These are phyloP conservation scores for Phylloscopus whistleri DNA, from an alignment of 2,113 vertebrate species.

Conservation along the genomic window DNA sequence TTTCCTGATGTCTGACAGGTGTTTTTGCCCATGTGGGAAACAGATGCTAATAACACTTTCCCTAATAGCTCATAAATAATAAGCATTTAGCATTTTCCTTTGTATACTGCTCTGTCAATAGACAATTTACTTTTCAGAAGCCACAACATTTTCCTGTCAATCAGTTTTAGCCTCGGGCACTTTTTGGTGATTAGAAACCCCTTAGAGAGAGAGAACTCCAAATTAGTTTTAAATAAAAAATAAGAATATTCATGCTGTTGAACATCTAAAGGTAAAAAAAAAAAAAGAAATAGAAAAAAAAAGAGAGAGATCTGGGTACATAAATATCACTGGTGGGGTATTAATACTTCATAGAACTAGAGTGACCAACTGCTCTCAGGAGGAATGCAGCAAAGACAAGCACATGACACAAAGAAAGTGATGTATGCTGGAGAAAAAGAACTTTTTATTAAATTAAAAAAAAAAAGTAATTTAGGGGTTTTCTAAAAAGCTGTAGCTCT, in stretches of 20 bases:
- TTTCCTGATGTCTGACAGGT: slow-evolving; percentile 80
- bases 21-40: slow-evolving; percentile 80
- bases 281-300: slow-evolving; percentile 55
- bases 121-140: slow-evolving; percentile 81
- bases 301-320: slow-evolving; percentile 70
- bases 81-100: slow-evolving; percentile 75
- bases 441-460: neutral
- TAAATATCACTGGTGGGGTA: slow-evolving; percentile 82
- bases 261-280: slow-evolving; percentile 95
- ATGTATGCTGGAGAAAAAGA: neutral
- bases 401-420: slow-evolving; percentile 37
- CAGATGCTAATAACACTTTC: slow-evolving; percentile 75
- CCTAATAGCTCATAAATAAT: slow-evolving; percentile 81
- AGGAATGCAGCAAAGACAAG: slow-evolving; percentile 32
- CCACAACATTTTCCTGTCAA: slow-evolving; percentile 91
- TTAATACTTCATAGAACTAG: slow-evolving; percentile 71
- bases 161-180: slow-evolving; percentile 89
- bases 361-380: slow-evolving; percentile 41
- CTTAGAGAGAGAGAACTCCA: slow-evolving; percentile 93
- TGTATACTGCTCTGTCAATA: slow-evolving; percentile 75
- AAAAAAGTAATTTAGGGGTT: neutral
- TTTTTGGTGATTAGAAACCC: slow-evolving; percentile 98
- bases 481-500: neutral
- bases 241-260: slow-evolving; percentile 96
- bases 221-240: slow-evolving; percentile 99